These are phyloP conservation scores for Microcebus jonahi DNA, from an alignment of 2,113 vertebrate genomes.

Conservation along the genomic window DNA sequence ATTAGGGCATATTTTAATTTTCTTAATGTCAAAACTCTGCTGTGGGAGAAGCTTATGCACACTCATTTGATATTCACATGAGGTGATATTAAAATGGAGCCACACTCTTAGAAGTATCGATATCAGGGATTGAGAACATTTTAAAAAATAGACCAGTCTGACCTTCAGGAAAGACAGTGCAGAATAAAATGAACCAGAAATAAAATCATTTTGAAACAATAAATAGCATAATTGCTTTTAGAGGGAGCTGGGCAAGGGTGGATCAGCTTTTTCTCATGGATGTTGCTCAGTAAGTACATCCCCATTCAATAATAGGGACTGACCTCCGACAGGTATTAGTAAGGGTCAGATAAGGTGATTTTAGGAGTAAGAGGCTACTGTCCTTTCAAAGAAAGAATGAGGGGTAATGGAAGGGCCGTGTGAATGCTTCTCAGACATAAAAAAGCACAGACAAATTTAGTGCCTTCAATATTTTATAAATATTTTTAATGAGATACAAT, in stretches of 20 bases:
- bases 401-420: neutral
- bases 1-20: constrained; percentile 82
- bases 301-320: neutral
- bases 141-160: constrained; percentile 20
- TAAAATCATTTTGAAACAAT: constrained; percentile 45
- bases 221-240: constrained; percentile 12
- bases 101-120: constrained; percentile 62
- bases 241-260: neutral
- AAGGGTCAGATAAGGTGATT: neutral
- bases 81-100: constrained; percentile 72
- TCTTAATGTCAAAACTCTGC: constrained; percentile 80
- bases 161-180: constrained; percentile 51
- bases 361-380: neutral
- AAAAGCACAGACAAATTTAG: neutral
- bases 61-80: constrained; percentile 73
- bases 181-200: constrained; percentile 7
- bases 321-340: neutral
- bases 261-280: neutral
- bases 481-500: neutral
- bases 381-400: neutral
- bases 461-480: neutral
- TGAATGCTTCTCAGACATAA: neutral
- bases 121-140: constrained; percentile 48
- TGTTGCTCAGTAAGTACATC: neutral
- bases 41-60: constrained; percentile 69